Percentiles rank a stretch among this genome's conserved stretches.
These are phyloP conservation scores for Pipistrellus nathusii DNA, from an alignment of 2,797 vertebrate genomes.

Conservation along the genomic window DNA sequence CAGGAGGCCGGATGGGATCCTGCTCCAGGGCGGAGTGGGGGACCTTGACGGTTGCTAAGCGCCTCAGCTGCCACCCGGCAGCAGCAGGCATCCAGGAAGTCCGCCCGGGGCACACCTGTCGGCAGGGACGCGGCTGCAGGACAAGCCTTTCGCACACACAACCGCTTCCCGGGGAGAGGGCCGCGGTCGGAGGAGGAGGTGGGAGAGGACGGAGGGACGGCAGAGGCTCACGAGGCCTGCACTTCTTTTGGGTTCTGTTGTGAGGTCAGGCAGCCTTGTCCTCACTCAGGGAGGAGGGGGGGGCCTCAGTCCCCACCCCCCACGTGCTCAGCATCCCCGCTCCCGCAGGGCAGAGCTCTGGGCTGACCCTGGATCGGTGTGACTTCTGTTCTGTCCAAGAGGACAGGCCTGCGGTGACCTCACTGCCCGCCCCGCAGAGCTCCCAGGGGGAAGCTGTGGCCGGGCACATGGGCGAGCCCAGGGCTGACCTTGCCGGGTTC, in stretches of 20 bases:
- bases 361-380: no score
- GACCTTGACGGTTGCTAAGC: slow-evolving; percentile 66
- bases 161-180: not conserved
- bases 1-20: not conserved
- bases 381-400: no score
- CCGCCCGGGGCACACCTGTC: not conserved
- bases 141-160: not conserved
- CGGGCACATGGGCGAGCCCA: no score
- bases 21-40: slow-evolving; percentile 31
- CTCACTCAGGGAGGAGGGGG: not conserved
- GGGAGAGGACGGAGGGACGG: accelerated
- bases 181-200: not conserved
- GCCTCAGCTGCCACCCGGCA: not conserved
- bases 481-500: not conserved
- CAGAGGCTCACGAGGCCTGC: not conserved
- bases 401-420: no score
- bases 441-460: no score
- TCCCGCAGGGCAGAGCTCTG: no score
- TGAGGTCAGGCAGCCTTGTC: no score
- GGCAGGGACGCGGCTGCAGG: not conserved
- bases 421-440: no score
- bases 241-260: accelerated
- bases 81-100: slow-evolving; percentile 28
- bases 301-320: not conserved
- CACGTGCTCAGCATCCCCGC: no score